These are phyloP conservation scores for Cyprinodon brontotheroides DNA, from an alignment of 2,113 vertebrate genomes.

Conservation along the genomic window DNA sequence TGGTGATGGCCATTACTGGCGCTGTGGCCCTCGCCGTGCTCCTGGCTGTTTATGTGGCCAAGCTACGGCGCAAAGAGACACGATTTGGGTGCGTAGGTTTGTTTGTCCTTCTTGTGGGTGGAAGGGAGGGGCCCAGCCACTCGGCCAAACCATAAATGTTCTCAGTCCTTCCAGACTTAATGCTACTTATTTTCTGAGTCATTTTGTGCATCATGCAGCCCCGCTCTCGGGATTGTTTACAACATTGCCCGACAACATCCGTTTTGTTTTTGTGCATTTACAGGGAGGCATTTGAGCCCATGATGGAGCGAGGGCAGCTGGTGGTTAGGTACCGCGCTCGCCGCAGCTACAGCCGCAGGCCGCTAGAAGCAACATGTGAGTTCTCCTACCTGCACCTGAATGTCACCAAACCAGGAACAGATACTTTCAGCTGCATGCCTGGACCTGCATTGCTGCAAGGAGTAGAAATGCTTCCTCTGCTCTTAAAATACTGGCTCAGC, in stretches of 20 bases:
- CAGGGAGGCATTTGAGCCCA: slow-evolving; percentile 90
- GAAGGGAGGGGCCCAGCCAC: slow-evolving; percentile 31
- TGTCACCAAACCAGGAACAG: slow-evolving; percentile 3
- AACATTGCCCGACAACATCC: neutral
- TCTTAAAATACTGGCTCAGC: neutral
- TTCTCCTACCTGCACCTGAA: slow-evolving; percentile 19
- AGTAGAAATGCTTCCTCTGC: slow-evolving; percentile 3
- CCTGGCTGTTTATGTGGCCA: slow-evolving; percentile 83
- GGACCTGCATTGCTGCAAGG: slow-evolving; percentile 21
- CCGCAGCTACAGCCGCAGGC: slow-evolving; percentile 89
- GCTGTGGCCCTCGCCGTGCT: slow-evolving; percentile 80
- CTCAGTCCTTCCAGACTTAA: slow-evolving; percentile 23
- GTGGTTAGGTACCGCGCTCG: slow-evolving; percentile 89
- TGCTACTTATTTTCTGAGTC: slow-evolving; percentile 18
- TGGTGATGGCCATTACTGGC: slow-evolving; percentile 83
- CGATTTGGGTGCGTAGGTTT: slow-evolving; percentile 84
- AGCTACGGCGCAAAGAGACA: slow-evolving; percentile 86
- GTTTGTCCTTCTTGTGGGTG: slow-evolving; percentile 16
- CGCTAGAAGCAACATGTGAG: slow-evolving; percentile 89
- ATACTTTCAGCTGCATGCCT: slow-evolving; percentile 17
- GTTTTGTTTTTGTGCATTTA: neutral
- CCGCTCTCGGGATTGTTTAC: neutral
- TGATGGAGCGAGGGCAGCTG: slow-evolving; percentile 88
- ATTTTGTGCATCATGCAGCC: neutral
- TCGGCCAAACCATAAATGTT: slow-evolving; percentile 46